phyloP scores from a whole-genome alignment of 1,140 invertebrate species.

The Zaprionus taronus region DNA sequence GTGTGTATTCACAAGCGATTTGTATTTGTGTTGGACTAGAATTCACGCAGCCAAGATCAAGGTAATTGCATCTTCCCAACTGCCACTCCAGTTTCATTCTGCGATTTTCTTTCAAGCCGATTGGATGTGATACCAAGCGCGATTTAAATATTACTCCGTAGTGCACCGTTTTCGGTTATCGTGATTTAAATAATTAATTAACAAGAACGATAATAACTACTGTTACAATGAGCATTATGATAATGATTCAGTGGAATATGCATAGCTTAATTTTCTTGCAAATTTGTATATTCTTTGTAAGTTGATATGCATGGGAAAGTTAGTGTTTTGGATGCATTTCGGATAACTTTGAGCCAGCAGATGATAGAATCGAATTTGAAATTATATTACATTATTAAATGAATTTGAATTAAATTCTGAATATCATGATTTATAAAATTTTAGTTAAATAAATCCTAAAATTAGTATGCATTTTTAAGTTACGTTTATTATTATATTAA shows the following conservation, averaged over 20 bases:
- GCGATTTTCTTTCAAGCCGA: constrained; percentile 45
- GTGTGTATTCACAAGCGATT: neutral
- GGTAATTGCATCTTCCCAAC: constrained; percentile 57
- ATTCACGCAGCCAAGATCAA: constrained; percentile 62
- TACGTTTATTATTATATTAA: neutral
- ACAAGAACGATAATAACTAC: neutral
- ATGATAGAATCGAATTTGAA: neutral
- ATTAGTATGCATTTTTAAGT: neutral
- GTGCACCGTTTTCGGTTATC: constrained; percentile 18
- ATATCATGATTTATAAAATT: too few relatives aligned
- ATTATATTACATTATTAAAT: too few relatives aligned
- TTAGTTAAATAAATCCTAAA: neutral
- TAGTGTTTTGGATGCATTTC: neutral
- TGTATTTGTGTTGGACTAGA: constrained; percentile 48
- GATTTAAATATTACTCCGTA: constrained; percentile 28
- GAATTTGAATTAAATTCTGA: too few relatives aligned
- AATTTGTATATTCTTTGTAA: constrained; percentile 17
- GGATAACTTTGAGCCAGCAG: neutral
- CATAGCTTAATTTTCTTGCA: neutral
- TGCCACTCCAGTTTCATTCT: constrained; percentile 54
- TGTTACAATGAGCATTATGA: neutral
- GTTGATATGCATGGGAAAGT: neutral
- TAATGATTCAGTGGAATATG: constrained; percentile 9
- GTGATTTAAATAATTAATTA: constrained; percentile 18
- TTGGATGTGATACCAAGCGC: constrained; percentile 42